Conservation (phyloP, 2,888 invertebrate genomes). For the Coleophora deauratella region DNA sequence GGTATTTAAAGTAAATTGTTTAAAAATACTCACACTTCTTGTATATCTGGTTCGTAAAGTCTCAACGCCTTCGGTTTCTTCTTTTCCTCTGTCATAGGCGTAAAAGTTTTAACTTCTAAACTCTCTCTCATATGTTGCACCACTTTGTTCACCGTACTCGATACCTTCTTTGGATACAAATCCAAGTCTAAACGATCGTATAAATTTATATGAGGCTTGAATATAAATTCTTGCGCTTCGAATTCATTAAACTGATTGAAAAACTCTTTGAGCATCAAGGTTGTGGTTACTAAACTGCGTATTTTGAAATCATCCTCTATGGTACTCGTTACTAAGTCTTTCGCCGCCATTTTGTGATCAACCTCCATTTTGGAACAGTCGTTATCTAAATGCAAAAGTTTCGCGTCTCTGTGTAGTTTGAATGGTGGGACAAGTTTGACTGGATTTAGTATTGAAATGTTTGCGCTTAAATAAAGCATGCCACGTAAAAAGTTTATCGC, state of each 20-base stretch:
- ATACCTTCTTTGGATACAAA: slow-evolving; percentile 76
- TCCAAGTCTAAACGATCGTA: slow-evolving; percentile 72
- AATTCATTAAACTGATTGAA: slow-evolving; percentile 63
- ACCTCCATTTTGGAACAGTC: slow-evolving; percentile 53
- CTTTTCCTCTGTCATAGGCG: slow-evolving; percentile 74
- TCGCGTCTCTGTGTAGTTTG: slow-evolving; percentile 66
- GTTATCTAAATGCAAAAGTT: slow-evolving; percentile 73
- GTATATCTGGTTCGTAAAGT: slow-evolving; percentile 89
- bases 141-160: slow-evolving; percentile 51
- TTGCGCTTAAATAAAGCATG: slow-evolving; percentile 80
- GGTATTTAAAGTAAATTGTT: too few relatives aligned
- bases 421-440: slow-evolving; percentile 82
- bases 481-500: slow-evolving; percentile 86
- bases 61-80: slow-evolving; percentile 87
- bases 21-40: slow-evolving; percentile 81
- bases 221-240: slow-evolving; percentile 58
- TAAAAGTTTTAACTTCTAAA: slow-evolving; percentile 71
- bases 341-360: slow-evolving; percentile 60
- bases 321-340: slow-evolving; percentile 69
- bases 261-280: slow-evolving; percentile 76
- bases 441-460: slow-evolving; percentile 74
- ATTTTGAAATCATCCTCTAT: slow-evolving; percentile 79
- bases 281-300: slow-evolving; percentile 67
- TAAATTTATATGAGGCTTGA: slow-evolving; percentile 70
- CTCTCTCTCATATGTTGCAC: slow-evolving; percentile 59